Base-by-base conservation (phyloP, 2,113 vertebrate species). In the Myiozetetes cayanensis region DNA sequence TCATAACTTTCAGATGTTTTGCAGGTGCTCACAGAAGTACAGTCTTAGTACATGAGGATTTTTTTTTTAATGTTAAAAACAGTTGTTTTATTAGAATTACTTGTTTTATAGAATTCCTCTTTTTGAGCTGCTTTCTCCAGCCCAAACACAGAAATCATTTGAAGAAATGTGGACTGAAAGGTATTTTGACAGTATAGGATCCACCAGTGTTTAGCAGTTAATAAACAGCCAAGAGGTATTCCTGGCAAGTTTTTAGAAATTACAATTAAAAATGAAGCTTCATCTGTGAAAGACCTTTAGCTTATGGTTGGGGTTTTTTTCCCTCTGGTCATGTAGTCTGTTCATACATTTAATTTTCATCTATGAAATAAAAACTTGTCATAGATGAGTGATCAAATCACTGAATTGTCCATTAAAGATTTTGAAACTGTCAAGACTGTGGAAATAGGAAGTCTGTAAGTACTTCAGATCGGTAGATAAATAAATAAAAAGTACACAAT, bases 81-180 rank as follows among this genome's bases (percentile, higher is more conserved):
- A 25, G 1, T 39, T 58, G 6, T 25, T 76, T 24, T 53, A 21
- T 43, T 39, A 39, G 39, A 39, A 39, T 39, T 39, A 39, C 39
- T 39, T 58, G 6, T 22, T 76, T 24, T 53, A 21, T 43, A 2
- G 18, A 59, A 35, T 79, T 85, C 3, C 4, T 89, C 20, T 41
- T 72, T 65, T 49, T 17, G 8, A 61, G 2, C 4, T 12, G 2
- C 6, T 1, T 81, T 2, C 10, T 77, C 14, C 19, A 44, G 3
- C 8, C 9, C 13, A 43, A 87, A 46, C 4, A 4, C 6, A 93
- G 39, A 72, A 91, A 63, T 33, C 2, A 20, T 77, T 80, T 12
- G 18, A 75, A 55, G 23, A 13, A 55, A 43, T 41, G 16, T 59
- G 24, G 5, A 72, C 9, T 55, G 12, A 92, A 63, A 30, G 4